Evolutionary conservation across 2,113 vertebrate genomes (phyloP).

Genomic region (Campylomormyrus numenius): DNA sequence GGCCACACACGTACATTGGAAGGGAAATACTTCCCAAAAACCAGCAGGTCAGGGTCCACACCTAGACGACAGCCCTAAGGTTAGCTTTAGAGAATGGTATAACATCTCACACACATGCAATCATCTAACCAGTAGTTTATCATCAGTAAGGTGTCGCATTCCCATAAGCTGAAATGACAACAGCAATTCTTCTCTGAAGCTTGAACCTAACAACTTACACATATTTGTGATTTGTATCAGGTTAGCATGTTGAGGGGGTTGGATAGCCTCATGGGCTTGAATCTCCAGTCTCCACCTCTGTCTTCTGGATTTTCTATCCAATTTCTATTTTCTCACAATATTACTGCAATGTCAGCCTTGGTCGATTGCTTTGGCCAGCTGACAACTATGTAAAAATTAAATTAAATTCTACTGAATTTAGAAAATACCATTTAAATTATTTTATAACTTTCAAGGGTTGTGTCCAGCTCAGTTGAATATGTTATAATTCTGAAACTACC

Average conservation of each 20-base stretch:
- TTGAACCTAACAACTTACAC: background rate
- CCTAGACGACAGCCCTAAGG: conserved; percentile 54
- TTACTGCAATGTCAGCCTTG: background rate
- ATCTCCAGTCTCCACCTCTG: background rate
- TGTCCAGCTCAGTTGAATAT: background rate
- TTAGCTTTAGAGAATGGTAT: background rate
- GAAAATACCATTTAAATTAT: background rate
- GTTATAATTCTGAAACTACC: background rate
- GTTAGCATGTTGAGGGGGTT: background rate
- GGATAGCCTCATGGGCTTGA: background rate
- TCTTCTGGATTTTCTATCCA: background rate
- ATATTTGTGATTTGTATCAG: background rate
- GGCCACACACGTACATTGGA: conserved; percentile 56
- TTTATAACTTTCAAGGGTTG: background rate
- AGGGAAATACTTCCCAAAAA: conserved; percentile 73
- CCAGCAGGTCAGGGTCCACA: conserved; percentile 82
- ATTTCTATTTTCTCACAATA: background rate
- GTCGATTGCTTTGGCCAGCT: background rate
- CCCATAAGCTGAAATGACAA: background rate
- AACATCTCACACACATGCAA: background rate
- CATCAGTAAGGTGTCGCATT: background rate
- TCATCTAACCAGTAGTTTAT: background rate
- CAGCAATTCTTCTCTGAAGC: background rate
- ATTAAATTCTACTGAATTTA: background rate
- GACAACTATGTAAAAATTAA: background rate